Evolutionary conservation across 2,113 vertebrate genomes (phyloP).

Genomic region (Perccottus glenii): DNA sequence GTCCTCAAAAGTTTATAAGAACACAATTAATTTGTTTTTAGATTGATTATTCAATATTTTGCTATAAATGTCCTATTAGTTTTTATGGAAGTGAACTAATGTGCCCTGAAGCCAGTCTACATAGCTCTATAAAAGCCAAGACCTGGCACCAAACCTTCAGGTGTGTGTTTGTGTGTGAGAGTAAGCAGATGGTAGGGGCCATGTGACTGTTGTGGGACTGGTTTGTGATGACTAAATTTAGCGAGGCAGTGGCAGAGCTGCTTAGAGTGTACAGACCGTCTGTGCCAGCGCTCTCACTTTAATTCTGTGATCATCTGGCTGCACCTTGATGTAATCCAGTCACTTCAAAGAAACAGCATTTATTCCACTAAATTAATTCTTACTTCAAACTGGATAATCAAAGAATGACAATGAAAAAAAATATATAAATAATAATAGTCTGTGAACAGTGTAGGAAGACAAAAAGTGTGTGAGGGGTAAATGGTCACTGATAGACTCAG

Average conservation of each 20-base stretch:
- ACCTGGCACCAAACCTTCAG: conserved; percentile 57
- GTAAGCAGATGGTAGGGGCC: conserved; percentile 78
- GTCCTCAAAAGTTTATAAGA: too few species aligned
- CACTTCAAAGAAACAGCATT: conserved; percentile 24
- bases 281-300: conserved; percentile 12
- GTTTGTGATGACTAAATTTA: conserved; percentile 78
- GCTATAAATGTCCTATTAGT: too few species aligned
- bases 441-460: too few species aligned
- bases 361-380: conserved; percentile 19
- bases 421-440: too few species aligned
- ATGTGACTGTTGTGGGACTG: conserved; percentile 62
- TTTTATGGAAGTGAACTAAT: too few species aligned
- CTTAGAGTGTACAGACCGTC: conserved; percentile 45
- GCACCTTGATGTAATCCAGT: conserved; percentile 15
- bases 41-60: too few species aligned
- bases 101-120: too few species aligned
- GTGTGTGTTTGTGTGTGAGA: conserved; percentile 35
- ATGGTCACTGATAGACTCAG: too few species aligned
- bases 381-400: neutral
- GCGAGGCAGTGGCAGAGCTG: conserved; percentile 51
- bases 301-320: conserved; percentile 48
- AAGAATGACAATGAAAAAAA: conserved; percentile 1
- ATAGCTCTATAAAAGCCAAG: neutral
- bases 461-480: too few species aligned
- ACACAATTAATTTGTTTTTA: too few species aligned